These are phyloP conservation scores for Ptilonorhynchus violaceus DNA, from an alignment of 2,113 vertebrate genomes.

Conservation along the genomic window DNA sequence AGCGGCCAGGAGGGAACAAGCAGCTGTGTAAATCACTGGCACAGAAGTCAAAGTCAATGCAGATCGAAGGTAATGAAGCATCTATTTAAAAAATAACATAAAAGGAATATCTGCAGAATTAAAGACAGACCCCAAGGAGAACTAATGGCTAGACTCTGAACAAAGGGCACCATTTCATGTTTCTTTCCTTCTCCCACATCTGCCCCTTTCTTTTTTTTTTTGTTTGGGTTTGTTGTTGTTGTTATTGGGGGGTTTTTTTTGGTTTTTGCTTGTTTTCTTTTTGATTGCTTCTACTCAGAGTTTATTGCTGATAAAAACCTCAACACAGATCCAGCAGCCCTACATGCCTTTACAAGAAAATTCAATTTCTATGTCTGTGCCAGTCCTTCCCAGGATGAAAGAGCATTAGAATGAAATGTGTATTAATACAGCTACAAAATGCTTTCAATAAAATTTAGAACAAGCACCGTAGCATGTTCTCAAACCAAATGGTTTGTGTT, in stretches of 20 bases:
- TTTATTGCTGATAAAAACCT: background rate
- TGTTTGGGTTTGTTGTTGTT: too few species aligned
- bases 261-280: background rate
- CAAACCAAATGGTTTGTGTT: background rate
- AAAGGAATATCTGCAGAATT: background rate
- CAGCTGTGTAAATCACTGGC: background rate
- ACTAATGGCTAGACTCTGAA: background rate
- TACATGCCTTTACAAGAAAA: background rate
- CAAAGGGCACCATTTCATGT: background rate
- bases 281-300: background rate
- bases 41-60: background rate
- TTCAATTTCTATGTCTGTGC: background rate
- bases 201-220: too few species aligned
- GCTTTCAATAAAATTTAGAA: background rate
- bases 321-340: background rate
- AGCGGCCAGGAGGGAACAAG: background rate
- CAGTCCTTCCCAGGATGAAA: background rate
- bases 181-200: background rate
- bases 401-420: background rate
- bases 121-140: background rate
- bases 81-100: background rate
- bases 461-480: background rate
- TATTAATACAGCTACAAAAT: background rate
- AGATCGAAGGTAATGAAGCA: background rate
- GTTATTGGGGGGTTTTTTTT: too few species aligned